phyloP scores from a whole-genome alignment of 2,888 invertebrate genomes.

The Bimastos eiseni region DNA sequence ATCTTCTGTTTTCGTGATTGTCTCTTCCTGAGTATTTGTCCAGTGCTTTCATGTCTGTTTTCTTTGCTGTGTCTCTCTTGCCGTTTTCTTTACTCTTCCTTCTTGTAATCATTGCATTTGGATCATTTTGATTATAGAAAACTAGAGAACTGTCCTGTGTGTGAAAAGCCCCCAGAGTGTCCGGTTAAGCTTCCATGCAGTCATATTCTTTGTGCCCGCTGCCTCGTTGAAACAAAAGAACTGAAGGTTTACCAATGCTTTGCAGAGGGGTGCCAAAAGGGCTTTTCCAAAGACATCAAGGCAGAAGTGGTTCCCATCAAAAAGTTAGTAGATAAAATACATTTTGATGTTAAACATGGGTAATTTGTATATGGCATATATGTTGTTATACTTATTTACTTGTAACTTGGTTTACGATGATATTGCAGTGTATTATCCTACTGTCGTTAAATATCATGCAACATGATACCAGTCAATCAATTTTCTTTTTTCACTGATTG shows the following conservation, averaged over 20 bases:
- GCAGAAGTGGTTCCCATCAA: not conserved
- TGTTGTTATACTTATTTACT: no score
- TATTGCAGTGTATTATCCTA: no score
- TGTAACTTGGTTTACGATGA: no score
- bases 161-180: constrained; percentile 47
- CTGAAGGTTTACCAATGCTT: constrained; percentile 21
- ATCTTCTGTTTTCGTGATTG: not conserved
- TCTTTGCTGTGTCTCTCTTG: not conserved
- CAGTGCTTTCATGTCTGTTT: not conserved
- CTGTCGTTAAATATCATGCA: no score
- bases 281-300: not conserved
- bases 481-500: no score
- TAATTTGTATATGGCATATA: no score
- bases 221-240: constrained; percentile 45
- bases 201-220: constrained; percentile 50
- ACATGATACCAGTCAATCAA: no score
- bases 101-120: not conserved
- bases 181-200: constrained; percentile 53
- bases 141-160: constrained; percentile 40
- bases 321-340: constrained; percentile 17
- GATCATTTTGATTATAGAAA: constrained; percentile 28
- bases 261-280: not conserved
- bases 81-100: not conserved
- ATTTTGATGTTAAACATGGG: not conserved
- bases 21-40: not conserved